Evolutionary conservation across 2,888 invertebrate species (phyloP).

Genomic region (Mimachlamys varia): DNA sequence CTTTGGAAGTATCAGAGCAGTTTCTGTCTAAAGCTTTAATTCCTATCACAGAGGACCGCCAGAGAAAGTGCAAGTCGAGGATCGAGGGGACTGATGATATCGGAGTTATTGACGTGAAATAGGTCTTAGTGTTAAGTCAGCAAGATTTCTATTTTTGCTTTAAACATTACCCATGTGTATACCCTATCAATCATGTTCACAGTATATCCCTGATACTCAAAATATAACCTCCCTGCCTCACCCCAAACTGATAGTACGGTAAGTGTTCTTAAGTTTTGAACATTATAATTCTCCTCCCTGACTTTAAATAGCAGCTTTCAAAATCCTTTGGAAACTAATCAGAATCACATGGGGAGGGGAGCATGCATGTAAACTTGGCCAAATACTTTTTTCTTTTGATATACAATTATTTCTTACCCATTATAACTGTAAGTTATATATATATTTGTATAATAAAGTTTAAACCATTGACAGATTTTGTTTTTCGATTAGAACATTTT

Average conservation of each 20-base stretch:
- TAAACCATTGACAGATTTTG: too few relatives aligned
- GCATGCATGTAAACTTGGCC: too few relatives aligned
- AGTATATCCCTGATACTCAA: background rate
- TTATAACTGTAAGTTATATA: too few relatives aligned
- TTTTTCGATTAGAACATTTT: too few relatives aligned
- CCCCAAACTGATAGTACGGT: background rate
- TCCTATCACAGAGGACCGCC: background rate
- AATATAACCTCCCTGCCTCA: background rate
- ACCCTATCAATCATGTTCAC: slow-evolving; percentile 15
- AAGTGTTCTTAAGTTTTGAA: background rate
- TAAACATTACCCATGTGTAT: background rate
- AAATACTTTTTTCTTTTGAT: too few relatives aligned
- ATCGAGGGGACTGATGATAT: background rate
- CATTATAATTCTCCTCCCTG: background rate
- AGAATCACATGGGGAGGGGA: too few relatives aligned
- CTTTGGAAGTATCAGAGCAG: too few relatives aligned
- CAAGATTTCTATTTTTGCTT: slow-evolving; percentile 12
- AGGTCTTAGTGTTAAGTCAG: background rate
- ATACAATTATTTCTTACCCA: too few relatives aligned
- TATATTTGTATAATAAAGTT: too few relatives aligned
- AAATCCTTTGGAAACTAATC: too few relatives aligned
- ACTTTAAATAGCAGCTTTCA: too few relatives aligned
- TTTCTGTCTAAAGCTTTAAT: background rate
- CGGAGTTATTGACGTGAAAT: background rate
- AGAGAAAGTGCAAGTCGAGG: background rate